Evolutionary conservation across 2,797 vertebrate species (phyloP).

Genomic region (Tangara arthus): DNA sequence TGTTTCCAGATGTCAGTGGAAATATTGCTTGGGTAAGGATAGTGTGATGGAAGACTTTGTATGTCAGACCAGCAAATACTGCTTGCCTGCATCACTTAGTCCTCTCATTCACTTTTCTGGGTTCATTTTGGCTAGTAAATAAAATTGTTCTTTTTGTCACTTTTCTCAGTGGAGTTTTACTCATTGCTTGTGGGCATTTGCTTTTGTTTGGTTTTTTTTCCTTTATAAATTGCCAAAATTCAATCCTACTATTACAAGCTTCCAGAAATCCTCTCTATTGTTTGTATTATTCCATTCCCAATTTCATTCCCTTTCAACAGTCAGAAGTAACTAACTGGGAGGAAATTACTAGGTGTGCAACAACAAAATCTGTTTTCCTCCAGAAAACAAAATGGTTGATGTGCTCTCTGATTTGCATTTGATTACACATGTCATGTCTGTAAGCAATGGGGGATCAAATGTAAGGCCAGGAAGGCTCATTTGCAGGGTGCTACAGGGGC

Average conservation of each 20-base stretch:
- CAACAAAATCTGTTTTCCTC: neutral
- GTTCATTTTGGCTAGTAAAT: conserved; percentile 16
- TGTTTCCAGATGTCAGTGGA: neutral
- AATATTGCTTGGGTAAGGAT: neutral
- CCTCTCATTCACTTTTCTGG: neutral
- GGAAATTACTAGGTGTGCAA: neutral
- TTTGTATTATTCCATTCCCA: neutral
- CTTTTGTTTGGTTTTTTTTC: neutral
- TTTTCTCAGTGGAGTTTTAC: neutral
- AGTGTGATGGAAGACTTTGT: neutral
- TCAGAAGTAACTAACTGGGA: neutral
- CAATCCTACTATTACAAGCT: neutral
- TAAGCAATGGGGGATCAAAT: neutral
- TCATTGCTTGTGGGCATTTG: neutral
- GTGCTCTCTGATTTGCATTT: neutral
- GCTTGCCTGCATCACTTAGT: neutral
- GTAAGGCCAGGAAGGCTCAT: neutral
- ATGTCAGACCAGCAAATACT: neutral
- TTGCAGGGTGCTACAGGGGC: neutral
- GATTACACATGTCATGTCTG: neutral
- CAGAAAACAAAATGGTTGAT: neutral
- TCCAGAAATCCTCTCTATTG: neutral
- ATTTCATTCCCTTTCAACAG: neutral
- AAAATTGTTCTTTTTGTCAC: conserved; percentile 4
- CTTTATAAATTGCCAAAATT: neutral